These are phyloP conservation scores for Choloepus didactylus DNA, from an alignment of 2,797 vertebrate genomes.

Conservation along the genomic window DNA sequence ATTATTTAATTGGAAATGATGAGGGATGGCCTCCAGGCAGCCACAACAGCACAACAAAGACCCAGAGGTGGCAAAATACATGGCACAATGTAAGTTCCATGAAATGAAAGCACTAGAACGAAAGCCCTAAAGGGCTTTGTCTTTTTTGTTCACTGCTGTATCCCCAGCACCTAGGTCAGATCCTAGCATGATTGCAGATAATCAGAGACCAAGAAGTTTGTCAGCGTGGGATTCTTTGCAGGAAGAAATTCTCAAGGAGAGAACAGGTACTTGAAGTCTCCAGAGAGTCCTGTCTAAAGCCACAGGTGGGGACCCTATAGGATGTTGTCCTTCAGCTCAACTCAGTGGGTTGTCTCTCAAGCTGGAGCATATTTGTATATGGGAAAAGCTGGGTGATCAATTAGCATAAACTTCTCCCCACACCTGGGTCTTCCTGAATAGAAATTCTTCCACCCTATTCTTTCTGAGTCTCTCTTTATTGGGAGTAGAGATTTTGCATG, in stretches of 20 bases:
- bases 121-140: neutral
- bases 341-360: neutral
- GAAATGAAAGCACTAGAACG: neutral
- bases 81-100: neutral
- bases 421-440: neutral
- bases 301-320: neutral
- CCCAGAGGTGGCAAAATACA: rapidly evolving
- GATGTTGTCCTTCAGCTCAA: neutral
- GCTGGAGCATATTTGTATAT: neutral
- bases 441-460: neutral
- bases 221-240: neutral
- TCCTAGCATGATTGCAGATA: neutral
- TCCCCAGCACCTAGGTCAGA: neutral
- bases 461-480: neutral
- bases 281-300: neutral
- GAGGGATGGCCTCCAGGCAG: neutral
- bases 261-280: neutral
- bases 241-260: neutral
- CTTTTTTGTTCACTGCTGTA: neutral
- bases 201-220: neutral
- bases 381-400: neutral
- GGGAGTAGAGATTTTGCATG: neutral
- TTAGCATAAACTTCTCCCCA: neutral
- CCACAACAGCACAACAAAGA: neutral
- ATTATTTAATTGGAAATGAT: neutral